Base-by-base conservation (phyloP, 2,888 invertebrate species). In the Acleris cristana region DNA sequence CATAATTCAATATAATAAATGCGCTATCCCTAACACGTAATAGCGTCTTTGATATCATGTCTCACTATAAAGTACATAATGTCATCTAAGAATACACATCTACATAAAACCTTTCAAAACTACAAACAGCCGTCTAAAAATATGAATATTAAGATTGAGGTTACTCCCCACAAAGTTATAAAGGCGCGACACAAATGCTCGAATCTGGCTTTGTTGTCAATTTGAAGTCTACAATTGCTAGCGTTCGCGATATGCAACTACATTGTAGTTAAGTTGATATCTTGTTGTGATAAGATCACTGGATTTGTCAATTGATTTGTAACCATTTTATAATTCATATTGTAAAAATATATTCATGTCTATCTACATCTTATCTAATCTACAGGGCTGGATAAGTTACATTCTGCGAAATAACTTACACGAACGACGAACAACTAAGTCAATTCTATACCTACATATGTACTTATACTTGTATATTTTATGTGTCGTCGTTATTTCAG, bases 41-140 rank as follows among this genome's bases (percentile, higher is more conserved):
- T 85, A 86, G 88, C 86, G 83, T 67, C 82, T 79, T 83, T 70
- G 73, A 78, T 80, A 83, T 68, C 53, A 54, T 59, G 44, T 59
- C 64, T 68, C 63, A 67, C 62, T 67, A 62, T 62, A 62, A 69
- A 62, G 61, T 73, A 77, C 75, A 76, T 75, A 73, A 76, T 70
- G 74, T 74, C 70, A 67, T 81, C 81, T 84, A 81, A 79, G 74
- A 79, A 76, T 81, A 82, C 79, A 80, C 74, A 79, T 30, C 51
- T 59, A 61, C 40, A 70, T 61, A 74, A 83, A 86, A 78, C 76
- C 71, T 84, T 79, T 79, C 78, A 71, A 87, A 81, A 83, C 80
- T 84, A 85, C 82, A 83, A 84, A 88, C 84, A 86, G 82, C 80
- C 81, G 71, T 90, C 89, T 88, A 90, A 89, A 90, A 90, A 90